Conservation (phyloP, 2,888 invertebrate genomes). For the Autographa gamma region DNA sequence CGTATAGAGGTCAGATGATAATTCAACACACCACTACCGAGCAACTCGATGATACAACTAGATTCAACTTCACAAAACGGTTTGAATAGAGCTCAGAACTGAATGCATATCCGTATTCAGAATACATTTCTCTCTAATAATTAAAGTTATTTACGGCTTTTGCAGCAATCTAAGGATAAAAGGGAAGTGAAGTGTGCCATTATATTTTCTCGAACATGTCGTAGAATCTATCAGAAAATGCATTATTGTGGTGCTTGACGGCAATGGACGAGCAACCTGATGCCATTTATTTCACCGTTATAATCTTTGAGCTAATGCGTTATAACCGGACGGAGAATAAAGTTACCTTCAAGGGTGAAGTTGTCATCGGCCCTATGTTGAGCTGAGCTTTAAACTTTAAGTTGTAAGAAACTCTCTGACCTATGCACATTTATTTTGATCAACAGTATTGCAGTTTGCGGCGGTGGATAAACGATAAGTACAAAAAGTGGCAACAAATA, state of each 20-base stretch:
- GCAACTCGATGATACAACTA: neutral
- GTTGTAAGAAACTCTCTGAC: neutral
- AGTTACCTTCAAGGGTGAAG: conserved; percentile 1
- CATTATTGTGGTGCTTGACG: conserved; percentile 34
- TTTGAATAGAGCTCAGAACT: conserved; percentile 2
- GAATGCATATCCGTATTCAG: conserved; percentile 3
- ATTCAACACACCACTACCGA: neutral
- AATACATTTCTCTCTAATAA: neutral
- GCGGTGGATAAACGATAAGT: too few relatives aligned
- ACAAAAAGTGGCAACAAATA: too few relatives aligned
- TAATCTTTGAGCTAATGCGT: conserved; percentile 22
- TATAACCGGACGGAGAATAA: conserved; percentile 21
- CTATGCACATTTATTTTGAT: too few relatives aligned
- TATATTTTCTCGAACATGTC: conserved; percentile 22
- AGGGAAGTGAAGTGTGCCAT: conserved; percentile 2
- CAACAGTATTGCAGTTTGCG: too few relatives aligned
- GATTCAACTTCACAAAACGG: neutral
- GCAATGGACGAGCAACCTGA: conserved; percentile 25
- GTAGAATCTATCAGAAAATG: conserved; percentile 29
- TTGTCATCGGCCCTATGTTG: neutral
- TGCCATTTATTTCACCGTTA: conserved; percentile 39
- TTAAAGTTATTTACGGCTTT: conserved; percentile 7
- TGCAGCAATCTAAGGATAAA: neutral
- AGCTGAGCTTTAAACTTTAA: neutral
- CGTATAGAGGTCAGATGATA: conserved; percentile 2